Evolutionary conservation across 2,797 vertebrate species (phyloP).

Genomic region (Psittacula echo): DNA sequence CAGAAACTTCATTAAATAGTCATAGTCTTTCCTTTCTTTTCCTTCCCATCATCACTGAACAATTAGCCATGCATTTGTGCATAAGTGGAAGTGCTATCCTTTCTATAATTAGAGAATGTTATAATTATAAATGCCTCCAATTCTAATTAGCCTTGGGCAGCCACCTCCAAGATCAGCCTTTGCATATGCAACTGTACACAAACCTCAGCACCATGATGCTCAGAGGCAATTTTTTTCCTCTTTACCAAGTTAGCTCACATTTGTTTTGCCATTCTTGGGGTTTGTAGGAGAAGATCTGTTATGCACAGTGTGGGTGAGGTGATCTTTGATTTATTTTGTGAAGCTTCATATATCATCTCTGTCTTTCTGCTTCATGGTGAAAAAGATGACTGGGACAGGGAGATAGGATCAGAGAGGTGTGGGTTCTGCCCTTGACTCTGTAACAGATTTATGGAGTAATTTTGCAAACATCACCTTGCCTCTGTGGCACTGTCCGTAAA

Average conservation of each 20-base stretch:
- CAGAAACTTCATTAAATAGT: conserved; percentile 18
- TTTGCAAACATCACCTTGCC: not conserved
- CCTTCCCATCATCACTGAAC: not conserved
- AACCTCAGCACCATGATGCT: not conserved
- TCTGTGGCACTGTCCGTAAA: not conserved
- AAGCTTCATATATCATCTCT: not conserved
- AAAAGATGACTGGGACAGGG: not conserved
- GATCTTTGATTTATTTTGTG: not conserved
- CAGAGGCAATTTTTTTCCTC: not conserved
- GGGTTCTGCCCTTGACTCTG: not conserved
- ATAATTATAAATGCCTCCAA: not conserved
- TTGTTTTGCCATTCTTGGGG: not conserved
- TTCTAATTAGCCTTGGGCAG: not conserved
- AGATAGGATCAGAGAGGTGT: not conserved
- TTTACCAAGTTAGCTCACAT: not conserved
- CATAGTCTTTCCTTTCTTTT: not conserved
- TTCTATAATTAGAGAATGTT: conserved; percentile 31
- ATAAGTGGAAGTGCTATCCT: not conserved
- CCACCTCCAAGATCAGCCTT: not conserved
- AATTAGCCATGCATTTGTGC: not conserved
- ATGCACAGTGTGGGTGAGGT: not conserved
- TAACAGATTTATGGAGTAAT: not conserved
- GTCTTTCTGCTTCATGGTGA: not conserved
- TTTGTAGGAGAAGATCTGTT: not conserved
- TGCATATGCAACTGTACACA: not conserved